Conservation (phyloP, 2,797 vertebrate species). For the Tamandua tetradactyla region DNA sequence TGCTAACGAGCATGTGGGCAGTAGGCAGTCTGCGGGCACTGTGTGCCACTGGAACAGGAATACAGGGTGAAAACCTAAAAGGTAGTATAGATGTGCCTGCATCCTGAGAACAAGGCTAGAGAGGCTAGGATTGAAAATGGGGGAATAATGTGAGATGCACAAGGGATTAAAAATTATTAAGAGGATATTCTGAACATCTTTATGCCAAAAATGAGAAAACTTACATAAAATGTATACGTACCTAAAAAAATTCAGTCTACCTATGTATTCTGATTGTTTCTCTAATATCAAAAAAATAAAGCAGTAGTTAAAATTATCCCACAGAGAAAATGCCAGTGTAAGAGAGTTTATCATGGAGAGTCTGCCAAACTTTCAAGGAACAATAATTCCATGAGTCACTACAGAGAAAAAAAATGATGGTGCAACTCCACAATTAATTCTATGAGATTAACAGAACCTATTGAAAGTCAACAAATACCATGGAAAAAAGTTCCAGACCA, state of each 20-base stretch:
- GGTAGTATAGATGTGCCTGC: not conserved
- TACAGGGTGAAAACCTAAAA: not conserved
- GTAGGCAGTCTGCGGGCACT: rapidly evolving
- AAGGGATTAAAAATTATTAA: not conserved
- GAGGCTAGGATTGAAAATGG: not conserved
- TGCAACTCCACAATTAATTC: not conserved
- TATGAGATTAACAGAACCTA: not conserved
- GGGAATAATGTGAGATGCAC: not conserved
- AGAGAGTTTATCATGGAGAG: not conserved
- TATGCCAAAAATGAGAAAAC: not conserved
- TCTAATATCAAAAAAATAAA: not conserved
- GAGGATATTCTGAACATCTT: not conserved
- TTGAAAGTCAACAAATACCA: not conserved
- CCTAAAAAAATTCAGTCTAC: not conserved
- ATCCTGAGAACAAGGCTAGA: not conserved
- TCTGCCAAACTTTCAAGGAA: not conserved
- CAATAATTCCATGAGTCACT: not conserved
- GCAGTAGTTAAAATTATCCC: not conserved
- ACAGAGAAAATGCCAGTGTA: not conserved
- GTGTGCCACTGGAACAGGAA: not conserved
- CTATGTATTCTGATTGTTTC: not conserved
- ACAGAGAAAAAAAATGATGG: not conserved
- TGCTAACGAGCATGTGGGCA: not conserved
- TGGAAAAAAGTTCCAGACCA: not conserved
- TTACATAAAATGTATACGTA: not conserved